A percentile compares a stretch with the other conserved stretches of the same genome.
Conservation (phyloP, 1,140 invertebrate genomes). For the Acromyrmex heyeri region DNA sequence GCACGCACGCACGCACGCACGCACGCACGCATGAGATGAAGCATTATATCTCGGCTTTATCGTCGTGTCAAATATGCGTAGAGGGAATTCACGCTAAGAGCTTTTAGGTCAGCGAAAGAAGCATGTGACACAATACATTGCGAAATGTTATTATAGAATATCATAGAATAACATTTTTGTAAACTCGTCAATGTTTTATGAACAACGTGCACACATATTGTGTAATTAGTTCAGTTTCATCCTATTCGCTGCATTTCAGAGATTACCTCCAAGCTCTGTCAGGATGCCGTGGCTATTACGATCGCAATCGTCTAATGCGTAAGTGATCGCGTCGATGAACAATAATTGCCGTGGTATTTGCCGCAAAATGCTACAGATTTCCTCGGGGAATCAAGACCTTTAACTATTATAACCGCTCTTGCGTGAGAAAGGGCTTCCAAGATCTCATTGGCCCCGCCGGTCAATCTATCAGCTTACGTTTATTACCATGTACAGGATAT, state of each 20-base stretch:
- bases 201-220: not conserved
- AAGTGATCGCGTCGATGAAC: constrained; percentile 25
- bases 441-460: not conserved
- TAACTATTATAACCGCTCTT: constrained; percentile 12
- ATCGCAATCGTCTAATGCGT: constrained; percentile 9
- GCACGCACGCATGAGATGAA: not conserved
- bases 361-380: constrained; percentile 29
- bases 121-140: not conserved
- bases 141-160: not conserved
- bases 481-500: not conserved
- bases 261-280: not conserved
- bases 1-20: not conserved
- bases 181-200: not conserved
- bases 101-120: not conserved
- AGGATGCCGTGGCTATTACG: not conserved
- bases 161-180: not conserved
- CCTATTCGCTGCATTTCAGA: not conserved
- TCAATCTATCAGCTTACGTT: not conserved
- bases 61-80: not conserved
- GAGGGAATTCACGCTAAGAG: not conserved
- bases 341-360: constrained; percentile 33
- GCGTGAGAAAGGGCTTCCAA: not conserved
- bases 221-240: not conserved
- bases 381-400: constrained; percentile 20
- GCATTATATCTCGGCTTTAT: constrained; percentile 17